Base-by-base conservation (phyloP, 2,888 invertebrate genomes). In the Drosophila pseudotalamancana region DNA sequence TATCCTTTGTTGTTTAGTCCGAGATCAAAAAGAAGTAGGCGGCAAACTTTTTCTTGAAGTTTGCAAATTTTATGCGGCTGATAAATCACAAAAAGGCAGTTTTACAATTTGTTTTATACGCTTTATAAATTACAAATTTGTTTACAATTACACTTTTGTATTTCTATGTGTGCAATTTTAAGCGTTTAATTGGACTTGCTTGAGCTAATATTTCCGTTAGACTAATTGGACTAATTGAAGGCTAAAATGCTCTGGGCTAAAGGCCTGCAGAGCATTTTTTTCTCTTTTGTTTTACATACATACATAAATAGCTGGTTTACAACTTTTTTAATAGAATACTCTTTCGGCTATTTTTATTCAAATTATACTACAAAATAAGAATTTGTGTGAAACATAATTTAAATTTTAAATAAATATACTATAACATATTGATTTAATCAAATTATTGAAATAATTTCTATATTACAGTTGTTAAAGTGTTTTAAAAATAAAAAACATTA, bases 21-120 rank as follows among this genome's bases (percentile, higher is more conserved):
- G 2, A 49, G 51, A 63, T 72, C 65, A 72, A 75, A 72, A 53
- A 12, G 16, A 27, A 46, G 31, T 11, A 4, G 18, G 4, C 19
- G 5, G 4, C 3, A 59, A 71, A 45, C 35, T 50, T 64, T 34
- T 42, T 11, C 8, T 69, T 40, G 9, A 42, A 32, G 43, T 39
- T 19, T 43, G 29, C n/a, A 59, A 53, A 39, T 67, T 39, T 59
- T 11, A 32, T 59, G 32, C 39, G 49, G 14, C 43, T 35, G 23
- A 54, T 39, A 45, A 68, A 54, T 39, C 50, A 39, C 42, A 34
- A 35, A 64, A 45, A 14, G 19, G 11, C 21, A 29, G 8, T 23
- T 45, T 35, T 8, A 0, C 25, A 35, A 29, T 32, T 46, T 39
- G 6, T 29, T 8, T 32, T 18, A 12, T 14, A 8, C 9, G 43